Evolutionary conservation across 2,888 invertebrate genomes (phyloP), one percentile per base, ranked within the genome.

Genomic region (Acleris literana): DNA sequence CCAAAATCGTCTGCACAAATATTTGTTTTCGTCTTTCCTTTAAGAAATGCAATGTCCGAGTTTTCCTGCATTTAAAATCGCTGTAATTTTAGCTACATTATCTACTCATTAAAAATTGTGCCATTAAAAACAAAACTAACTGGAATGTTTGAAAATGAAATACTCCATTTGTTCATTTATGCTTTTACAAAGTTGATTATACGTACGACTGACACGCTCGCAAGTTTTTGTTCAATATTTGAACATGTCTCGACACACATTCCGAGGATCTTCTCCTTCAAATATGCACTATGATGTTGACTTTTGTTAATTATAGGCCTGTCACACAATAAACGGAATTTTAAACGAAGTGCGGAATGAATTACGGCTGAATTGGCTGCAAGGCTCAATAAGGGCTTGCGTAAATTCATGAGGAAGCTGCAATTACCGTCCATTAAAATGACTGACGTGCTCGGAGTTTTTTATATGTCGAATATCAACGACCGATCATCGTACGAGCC

Each of bases 211-310:
- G n/a, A 44, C 39, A 61, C 44, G 49, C 29, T 51, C 55, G 55
- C 44, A 55, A 61, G 55, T 56, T 65, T 66, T 33, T 57, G 52
- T 51, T 52, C 57, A 66, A 62, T 66, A 62, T 66, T 66, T 61
- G 39, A 62, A 33, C 61, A 57, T 18, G 57, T 62, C 57, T 62
- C 66, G 66, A 62, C 66, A 66, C 61, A 62, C 61, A 66, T 62
- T 53, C 51, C 62, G 62, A 62, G 18, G 52, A 62, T 66, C 52
- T 46, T 56, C 61, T 52, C 52, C 33, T 60, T 66, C 61, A 57
- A 53, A 61, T 55, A 60, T 56, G 9, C 58, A 49, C 49, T 33
- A 20, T 5, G 33, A 33, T 59, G 39, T 56, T 56, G 56, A 51
- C 22, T 62, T 62, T 66, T 17, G 39, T 46, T 57, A 9, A 66